phyloP scores from a whole-genome alignment of 2,113 vertebrate genomes.

The Petromus typicus region DNA sequence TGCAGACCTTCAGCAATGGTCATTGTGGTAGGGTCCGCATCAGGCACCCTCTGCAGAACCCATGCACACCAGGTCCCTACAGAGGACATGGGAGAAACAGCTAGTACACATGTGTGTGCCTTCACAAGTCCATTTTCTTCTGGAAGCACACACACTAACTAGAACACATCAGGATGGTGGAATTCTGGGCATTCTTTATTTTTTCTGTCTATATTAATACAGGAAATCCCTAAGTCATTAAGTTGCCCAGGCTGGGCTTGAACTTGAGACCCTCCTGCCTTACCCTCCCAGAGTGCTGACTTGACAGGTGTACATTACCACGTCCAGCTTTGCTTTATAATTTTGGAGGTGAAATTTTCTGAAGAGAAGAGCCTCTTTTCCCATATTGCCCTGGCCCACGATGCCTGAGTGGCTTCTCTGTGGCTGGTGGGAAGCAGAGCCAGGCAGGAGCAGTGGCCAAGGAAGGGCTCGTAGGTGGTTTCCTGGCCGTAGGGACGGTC shows the following conservation, averaged over 20 bases:
- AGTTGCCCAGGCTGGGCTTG: background rate
- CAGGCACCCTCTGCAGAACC: background rate
- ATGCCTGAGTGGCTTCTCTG: background rate
- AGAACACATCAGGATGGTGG: background rate
- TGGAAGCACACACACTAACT: background rate
- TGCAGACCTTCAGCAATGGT: background rate
- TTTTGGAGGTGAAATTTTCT: background rate
- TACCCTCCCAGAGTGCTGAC: background rate
- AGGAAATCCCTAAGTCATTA: background rate
- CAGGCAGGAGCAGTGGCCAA: too few species aligned
- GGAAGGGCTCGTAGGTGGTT: too few species aligned
- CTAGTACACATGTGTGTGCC: fast-evolving
- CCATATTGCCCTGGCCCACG: background rate
- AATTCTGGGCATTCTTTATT: background rate
- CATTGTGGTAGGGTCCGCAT: background rate
- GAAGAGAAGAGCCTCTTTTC: background rate
- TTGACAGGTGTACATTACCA: background rate
- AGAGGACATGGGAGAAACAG: background rate
- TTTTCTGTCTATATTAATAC: background rate
- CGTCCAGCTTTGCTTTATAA: background rate
- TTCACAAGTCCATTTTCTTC: background rate
- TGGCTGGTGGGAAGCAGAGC: background rate
- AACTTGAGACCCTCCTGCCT: background rate
- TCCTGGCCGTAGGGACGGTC: too few species aligned
- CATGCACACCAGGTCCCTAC: fast-evolving